Base-by-base conservation (phyloP, 2,888 invertebrate genomes). In the Callyntrura guangdongensis region DNA sequence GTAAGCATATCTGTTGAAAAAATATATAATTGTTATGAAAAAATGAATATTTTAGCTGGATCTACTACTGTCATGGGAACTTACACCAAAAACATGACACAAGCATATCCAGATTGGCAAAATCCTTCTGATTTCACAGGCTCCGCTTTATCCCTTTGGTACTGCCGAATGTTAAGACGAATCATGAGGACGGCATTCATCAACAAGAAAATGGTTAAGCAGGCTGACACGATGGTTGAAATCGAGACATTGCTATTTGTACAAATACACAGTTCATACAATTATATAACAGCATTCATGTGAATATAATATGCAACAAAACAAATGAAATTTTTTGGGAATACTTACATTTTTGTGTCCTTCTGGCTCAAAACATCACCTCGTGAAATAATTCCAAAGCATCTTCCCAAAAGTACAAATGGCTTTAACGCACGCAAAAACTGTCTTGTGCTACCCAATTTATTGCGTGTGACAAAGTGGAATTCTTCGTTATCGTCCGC, bases 71-170 rank as follows among this genome's bases (percentile, higher is more conserved):
- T n/a, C n/a, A n/a, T n/a, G n/a, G n/a, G n/a, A n/a, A n/a, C n/a
- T n/a, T 61, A 61, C 61, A 6, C 61, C 12, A 61, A 17, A 20
- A 61, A 61, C 61, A 61, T 17, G 61, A 61, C 20, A 8, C n/a
- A 17, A 14, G 61, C 61, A 20, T 61, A 61, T 61, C 61, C 61
- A 9, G 61, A 17, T 9, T 61, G 20, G 61, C 61, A 61, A 61
- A 61, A 61, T n/a, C 61, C 61, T 17, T 61, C 61, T 9, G n/a
- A 11, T 20, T 17, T 61, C 3, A 61, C 61, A 14, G 17, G 17
- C 2, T 14, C 17, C 9, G n/a, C 17, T 1, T n/a, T 17, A 17
- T 61, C 61, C 17, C 17, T 8, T 4, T 61, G 1, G 20, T 17
- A 61, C 9, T 61, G 61, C 17, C 3, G 61, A 9, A 61, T 61